Evolutionary conservation across 1,140 invertebrate species (phyloP).

Genomic region (Drosophila rufa): DNA sequence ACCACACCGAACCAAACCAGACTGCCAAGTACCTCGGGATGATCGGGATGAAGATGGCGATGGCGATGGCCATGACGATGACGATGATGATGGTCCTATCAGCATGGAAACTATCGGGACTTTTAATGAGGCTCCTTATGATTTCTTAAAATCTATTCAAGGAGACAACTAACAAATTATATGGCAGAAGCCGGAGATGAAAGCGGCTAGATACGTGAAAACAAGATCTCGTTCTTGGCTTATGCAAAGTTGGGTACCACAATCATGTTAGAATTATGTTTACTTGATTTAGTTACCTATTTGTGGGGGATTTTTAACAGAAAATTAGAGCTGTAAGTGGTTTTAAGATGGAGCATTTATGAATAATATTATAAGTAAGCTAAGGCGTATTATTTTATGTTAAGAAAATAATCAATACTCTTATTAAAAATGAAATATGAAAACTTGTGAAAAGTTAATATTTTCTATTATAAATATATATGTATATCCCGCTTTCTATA

Average conservation of each 20-base stretch:
- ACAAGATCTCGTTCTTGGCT: neutral
- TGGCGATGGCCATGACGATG: slow-evolving; percentile 30
- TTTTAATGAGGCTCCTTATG: slow-evolving; percentile 63
- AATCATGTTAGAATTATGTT: neutral
- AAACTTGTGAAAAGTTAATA: too few relatives aligned
- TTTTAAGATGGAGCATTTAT: too few relatives aligned
- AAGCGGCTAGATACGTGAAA: slow-evolving; percentile 6
- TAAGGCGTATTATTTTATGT: too few relatives aligned
- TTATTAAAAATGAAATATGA: too few relatives aligned
- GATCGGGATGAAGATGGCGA: slow-evolving; percentile 28
- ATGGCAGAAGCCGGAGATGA: slow-evolving; percentile 18
- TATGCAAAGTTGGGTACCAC: neutral
- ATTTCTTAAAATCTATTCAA: slow-evolving; percentile 73
- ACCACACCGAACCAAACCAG: slow-evolving; percentile 31
- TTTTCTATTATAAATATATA: neutral
- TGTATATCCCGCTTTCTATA: neutral
- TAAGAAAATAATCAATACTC: too few relatives aligned
- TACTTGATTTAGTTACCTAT: neutral
- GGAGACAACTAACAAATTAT: slow-evolving; percentile 78
- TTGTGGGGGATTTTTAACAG: too few relatives aligned
- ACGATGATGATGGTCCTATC: slow-evolving; percentile 41
- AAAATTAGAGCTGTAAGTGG: too few relatives aligned
- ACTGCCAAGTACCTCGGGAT: neutral
- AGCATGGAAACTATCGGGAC: slow-evolving; percentile 42
- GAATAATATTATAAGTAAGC: too few relatives aligned